phyloP scores from a whole-genome alignment of 2,797 vertebrate genomes.

The Arvicola amphibius region DNA sequence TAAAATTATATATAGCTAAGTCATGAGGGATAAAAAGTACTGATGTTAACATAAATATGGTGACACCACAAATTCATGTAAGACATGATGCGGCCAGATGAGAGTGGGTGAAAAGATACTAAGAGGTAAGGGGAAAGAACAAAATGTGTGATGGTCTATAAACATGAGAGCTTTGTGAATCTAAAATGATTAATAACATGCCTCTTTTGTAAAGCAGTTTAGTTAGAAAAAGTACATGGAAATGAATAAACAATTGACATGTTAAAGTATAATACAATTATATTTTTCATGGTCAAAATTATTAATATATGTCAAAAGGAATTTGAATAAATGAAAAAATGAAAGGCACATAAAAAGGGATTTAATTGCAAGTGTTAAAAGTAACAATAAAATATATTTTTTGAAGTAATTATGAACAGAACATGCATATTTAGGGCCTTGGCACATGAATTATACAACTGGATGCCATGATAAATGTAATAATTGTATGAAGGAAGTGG shows the following conservation, averaged over 20 bases:
- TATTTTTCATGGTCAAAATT: background rate
- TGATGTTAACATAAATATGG: background rate
- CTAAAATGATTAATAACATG: background rate
- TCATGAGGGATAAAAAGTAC: background rate
- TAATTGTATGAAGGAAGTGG: background rate
- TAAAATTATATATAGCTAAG: background rate
- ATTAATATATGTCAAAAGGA: constrained; percentile 14
- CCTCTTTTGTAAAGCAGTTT: background rate
- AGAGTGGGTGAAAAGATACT: background rate
- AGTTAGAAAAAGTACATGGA: background rate
- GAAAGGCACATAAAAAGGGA: background rate
- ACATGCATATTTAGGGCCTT: background rate
- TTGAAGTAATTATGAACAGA: background rate
- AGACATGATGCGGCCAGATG: background rate
- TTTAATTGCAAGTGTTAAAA: background rate
- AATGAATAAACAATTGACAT: background rate
- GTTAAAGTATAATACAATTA: background rate
- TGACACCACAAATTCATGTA: background rate
- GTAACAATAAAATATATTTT: background rate
- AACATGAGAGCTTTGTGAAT: background rate
- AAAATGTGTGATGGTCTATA: background rate
- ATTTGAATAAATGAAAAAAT: constrained; percentile 13
- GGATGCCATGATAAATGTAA: background rate
- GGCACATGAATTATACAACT: background rate
- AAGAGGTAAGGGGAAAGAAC: background rate